phyloP scores from a whole-genome alignment of 2,113 vertebrate species.

The Petrocephalus microphthalmus region DNA sequence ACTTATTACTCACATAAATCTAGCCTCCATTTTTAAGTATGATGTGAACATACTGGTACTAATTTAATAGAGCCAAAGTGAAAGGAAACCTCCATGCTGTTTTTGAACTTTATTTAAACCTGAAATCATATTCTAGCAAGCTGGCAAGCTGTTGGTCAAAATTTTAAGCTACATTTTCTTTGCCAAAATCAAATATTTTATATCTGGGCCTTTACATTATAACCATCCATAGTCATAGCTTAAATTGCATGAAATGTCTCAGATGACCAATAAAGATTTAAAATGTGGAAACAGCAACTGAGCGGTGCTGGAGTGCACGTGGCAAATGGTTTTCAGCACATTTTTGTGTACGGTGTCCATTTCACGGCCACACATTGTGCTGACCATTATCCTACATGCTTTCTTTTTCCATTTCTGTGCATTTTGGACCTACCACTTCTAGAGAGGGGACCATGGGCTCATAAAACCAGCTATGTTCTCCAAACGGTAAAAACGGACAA shows the following conservation, averaged over 20 bases:
- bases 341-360: conserved; percentile 32
- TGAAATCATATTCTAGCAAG: neutral
- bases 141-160: neutral
- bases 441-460: neutral
- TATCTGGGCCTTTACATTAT: neutral
- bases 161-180: neutral
- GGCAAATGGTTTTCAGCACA: conserved; percentile 16
- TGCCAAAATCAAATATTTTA: neutral
- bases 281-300: neutral
- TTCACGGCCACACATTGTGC: conserved; percentile 23
- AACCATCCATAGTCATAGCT: neutral
- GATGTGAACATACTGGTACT: neutral
- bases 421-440: neutral
- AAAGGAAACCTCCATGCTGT: neutral
- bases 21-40: neutral
- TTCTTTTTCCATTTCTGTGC: conserved; percentile 25
- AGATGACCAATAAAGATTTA: neutral
- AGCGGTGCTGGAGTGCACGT: conserved; percentile 10
- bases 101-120: neutral
- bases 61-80: neutral
- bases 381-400: conserved; percentile 2
- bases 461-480: conserved; percentile 19
- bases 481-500: neutral
- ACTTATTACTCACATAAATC: neutral
- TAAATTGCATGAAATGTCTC: neutral